Conservation (phyloP, 1,140 invertebrate genomes). For the Bombyx mandarina region DNA sequence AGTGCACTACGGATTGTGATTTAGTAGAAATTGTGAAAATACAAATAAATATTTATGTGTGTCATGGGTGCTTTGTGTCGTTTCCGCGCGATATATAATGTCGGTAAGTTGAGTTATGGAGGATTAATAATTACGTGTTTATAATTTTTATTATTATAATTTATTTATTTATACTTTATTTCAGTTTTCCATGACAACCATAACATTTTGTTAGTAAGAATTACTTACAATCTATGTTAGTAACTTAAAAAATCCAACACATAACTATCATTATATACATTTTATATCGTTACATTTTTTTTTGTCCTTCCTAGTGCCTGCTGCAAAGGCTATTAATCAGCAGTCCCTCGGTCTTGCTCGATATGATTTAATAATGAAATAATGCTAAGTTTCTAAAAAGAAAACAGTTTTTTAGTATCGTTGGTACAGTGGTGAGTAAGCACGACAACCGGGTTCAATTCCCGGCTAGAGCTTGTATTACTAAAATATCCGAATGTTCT, state of each 20-base stretch:
- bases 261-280: no score
- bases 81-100: slow-evolving; percentile 62
- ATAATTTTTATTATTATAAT: background rate
- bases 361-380: no score
- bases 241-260: no score
- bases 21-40: no score
- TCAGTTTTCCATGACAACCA: background rate
- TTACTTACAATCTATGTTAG: no score
- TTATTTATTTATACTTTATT: background rate
- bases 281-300: background rate
- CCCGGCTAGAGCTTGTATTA: no score
- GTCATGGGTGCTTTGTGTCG: slow-evolving; percentile 64
- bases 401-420: no score
- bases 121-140: background rate
- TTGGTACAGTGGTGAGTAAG: no score
- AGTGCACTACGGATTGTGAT: no score
- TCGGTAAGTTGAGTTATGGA: slow-evolving; percentile 38
- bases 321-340: background rate
- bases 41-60: slow-evolving; percentile 31
- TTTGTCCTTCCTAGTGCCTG: background rate
- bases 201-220: background rate
- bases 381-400: no score
- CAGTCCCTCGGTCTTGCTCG: background rate
- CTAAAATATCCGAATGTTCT: no score
- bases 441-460: no score